A percentile compares a stretch with the other conserved stretches of the same genome.
These are phyloP conservation scores for Ondatra zibethicus DNA, from an alignment of 2,113 vertebrate species.

Conservation along the genomic window DNA sequence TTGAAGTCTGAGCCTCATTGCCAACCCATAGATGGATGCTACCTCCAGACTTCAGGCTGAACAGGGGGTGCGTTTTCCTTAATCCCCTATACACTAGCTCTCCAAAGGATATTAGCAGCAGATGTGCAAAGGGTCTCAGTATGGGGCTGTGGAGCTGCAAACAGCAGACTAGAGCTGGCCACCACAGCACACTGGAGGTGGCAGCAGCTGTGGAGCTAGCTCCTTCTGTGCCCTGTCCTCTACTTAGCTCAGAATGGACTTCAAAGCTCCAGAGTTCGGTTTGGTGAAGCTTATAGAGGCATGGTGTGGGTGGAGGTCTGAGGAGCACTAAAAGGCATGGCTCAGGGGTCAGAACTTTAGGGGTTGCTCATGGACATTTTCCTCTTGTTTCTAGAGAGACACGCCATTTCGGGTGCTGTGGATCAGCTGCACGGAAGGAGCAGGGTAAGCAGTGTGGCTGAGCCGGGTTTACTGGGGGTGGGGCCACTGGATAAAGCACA, in stretches of 20 bases:
- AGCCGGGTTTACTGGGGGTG: background rate
- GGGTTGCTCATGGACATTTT: background rate
- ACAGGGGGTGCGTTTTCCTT: background rate
- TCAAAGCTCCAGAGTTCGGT: conserved; percentile 7
- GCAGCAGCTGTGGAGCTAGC: background rate
- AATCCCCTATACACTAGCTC: background rate
- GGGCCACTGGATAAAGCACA: conserved; percentile 9
- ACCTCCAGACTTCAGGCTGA: conserved; percentile 11
- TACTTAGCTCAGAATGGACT: conserved; percentile 17
- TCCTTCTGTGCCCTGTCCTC: background rate
- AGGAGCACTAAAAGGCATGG: background rate
- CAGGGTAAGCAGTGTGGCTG: background rate
- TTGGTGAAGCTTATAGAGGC: background rate
- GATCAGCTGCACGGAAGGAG: conserved; percentile 17
- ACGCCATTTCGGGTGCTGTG: conserved; percentile 9
- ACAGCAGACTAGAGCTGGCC: background rate
- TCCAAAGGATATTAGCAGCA: background rate
- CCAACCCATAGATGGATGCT: conserved; percentile 42
- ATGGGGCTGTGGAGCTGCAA: conserved; percentile 23
- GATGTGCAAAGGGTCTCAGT: conserved; percentile 51
- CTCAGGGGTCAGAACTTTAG: background rate
- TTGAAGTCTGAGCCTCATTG: background rate
- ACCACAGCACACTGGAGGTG: conserved; percentile 8
- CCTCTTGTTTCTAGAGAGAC: background rate
- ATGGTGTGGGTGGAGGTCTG: background rate